Base-by-base conservation (phyloP, 2,113 vertebrate genomes). In the Phasianus colchicus region DNA sequence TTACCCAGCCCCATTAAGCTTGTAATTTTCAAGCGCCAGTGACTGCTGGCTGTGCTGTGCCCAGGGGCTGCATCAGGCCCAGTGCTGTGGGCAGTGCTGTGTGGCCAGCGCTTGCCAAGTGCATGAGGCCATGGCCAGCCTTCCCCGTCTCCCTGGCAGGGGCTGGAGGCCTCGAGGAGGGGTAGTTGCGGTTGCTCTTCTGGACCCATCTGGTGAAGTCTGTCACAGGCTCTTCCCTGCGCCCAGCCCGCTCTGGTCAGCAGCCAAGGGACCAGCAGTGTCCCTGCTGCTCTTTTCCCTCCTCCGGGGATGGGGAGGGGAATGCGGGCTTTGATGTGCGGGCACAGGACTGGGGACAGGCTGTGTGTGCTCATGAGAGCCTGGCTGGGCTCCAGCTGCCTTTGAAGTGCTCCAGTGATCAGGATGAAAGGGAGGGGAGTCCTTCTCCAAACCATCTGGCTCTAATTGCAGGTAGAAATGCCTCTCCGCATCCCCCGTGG, bases 401-500 rank as follows among this genome's bases (percentile, higher is more conserved):
- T 98, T 98, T 98, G 97, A 98, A 98, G 97, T 97, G 92, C 95
- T 95, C 93, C 96, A 96, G 86, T 96, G 96, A 94, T 96, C 96
- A 97, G 96, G 97, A 98, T 98, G 95, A 97, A 97, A 97, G 97
- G 96, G 95, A 96, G 90, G 83, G 72, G 91, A 96, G 92, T 95
- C 96, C 94, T 95, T 96, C 95, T 91, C 92, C 87, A 75, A 97
- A 91, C 97, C 97, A 97, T 98, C 97, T 98, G 97, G 97, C 96
- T 96, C 95, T 97, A 97, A 97, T 97, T 97, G 97, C 96, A 97
- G 97, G 96, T 97, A 97, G 96, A 96, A 96, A 95, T 96, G 95
- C 93, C 63, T 89, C 81, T 96, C 81, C 45, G 30, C 45, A 3
- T 93, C 94, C 83, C 93, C 81, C 19, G 3, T 76, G 76, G 88